These are phyloP conservation scores for Itoplectis maculator DNA, from an alignment of 2,888 invertebrate genomes.

Conservation along the genomic window DNA sequence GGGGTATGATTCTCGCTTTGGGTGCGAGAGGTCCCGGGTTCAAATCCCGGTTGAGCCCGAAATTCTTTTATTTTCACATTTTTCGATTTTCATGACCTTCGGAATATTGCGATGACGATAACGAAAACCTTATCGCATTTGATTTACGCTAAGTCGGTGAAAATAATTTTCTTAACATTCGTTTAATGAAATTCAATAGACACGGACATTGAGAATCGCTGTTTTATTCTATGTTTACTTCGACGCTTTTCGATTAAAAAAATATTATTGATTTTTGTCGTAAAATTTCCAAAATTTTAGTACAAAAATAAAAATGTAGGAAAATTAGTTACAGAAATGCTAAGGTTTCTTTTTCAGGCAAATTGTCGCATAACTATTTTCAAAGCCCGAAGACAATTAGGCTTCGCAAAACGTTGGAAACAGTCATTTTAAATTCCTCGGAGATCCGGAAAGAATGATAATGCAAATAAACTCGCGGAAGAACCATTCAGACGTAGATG, in stretches of 20 bases:
- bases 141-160: no score
- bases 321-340: no score
- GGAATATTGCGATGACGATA: not conserved
- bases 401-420: not conserved
- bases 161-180: not conserved
- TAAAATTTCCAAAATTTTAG: no score
- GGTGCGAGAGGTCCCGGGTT: constrained; percentile 86
- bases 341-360: no score
- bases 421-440: constrained; percentile 6
- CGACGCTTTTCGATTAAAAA: no score
- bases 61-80: constrained; percentile 32
- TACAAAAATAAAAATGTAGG: no score
- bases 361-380: not conserved
- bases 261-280: no score
- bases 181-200: not conserved
- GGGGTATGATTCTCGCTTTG: constrained; percentile 86
- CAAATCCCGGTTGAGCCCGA: constrained; percentile 73
- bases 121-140: not conserved
- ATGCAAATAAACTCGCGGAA: constrained; percentile 6
- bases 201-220: no score
- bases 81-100: not conserved
- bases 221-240: no score
- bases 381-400: not conserved
- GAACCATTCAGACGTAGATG: constrained; percentile 1
- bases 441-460: not conserved